phyloP scores from a whole-genome alignment of 2,113 vertebrate genomes.

The Labeo rohita region DNA sequence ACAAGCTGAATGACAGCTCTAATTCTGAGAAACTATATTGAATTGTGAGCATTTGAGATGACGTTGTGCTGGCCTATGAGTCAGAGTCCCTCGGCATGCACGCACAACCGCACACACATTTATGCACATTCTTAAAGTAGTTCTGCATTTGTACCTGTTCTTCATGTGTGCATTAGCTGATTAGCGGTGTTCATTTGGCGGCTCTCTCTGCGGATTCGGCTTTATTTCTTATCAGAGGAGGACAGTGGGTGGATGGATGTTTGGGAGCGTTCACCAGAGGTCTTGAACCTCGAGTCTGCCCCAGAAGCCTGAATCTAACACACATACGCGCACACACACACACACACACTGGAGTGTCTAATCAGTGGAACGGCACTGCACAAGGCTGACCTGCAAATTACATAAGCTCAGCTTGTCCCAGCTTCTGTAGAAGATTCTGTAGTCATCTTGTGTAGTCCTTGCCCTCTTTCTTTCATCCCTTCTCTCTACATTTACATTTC shows the following conservation, averaged over 20 bases:
- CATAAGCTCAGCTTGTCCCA: conserved; percentile 61
- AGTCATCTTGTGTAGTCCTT: conserved; percentile 34
- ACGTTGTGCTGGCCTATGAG: background rate
- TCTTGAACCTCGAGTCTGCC: background rate
- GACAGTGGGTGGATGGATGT: background rate
- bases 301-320: background rate
- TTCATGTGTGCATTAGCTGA: background rate
- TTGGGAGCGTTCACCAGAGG: background rate
- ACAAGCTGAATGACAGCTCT: conserved; percentile 1
- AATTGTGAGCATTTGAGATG: background rate
- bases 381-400: conserved; percentile 62
- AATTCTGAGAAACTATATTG: conserved; percentile 15
- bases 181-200: conserved; percentile 12
- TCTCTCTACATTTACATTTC: background rate
- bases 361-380: conserved; percentile 38
- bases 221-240: conserved; percentile 36
- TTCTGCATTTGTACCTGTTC: conserved; percentile 18
- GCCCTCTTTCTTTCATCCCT: background rate
- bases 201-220: conserved; percentile 14
- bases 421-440: conserved; percentile 41
- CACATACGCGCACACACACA: background rate
- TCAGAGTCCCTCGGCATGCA: background rate
- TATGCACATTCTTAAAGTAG: background rate
- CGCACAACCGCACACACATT: conserved; percentile 1
- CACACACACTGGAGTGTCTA: conserved; percentile 23